These are phyloP conservation scores for Serinus canaria DNA, from an alignment of 2,113 vertebrate genomes.

Conservation along the genomic window DNA sequence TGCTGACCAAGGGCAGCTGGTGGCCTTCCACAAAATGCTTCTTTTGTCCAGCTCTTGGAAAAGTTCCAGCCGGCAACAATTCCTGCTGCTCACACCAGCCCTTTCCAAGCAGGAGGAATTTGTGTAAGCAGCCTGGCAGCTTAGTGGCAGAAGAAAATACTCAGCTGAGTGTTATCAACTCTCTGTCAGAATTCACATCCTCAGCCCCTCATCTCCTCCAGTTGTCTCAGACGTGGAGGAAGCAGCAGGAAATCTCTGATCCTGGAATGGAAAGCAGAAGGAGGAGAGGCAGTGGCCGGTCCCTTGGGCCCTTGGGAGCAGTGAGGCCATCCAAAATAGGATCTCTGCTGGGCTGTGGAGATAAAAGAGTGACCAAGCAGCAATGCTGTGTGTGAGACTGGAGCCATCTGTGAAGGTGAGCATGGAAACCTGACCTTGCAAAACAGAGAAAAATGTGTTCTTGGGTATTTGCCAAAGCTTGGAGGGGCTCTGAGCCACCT, in stretches of 20 bases:
- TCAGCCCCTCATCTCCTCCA: not conserved
- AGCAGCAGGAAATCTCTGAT: not conserved
- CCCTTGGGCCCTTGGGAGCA: not conserved
- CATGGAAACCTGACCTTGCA: not conserved
- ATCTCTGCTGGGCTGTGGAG: not conserved
- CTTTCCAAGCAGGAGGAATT: not conserved
- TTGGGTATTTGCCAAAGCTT: not conserved
- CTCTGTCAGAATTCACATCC: not conserved
- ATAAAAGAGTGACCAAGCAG: not conserved
- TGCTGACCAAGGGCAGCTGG: not conserved
- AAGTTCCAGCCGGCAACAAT: not conserved
- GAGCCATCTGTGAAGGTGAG: fast-evolving
- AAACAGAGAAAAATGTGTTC: not conserved
- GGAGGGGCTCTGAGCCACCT: not conserved
- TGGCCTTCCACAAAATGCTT: not conserved
- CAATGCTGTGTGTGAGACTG: fast-evolving
- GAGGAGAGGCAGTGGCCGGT: fast-evolving
- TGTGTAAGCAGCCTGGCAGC: not conserved
- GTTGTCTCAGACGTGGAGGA: not conserved
- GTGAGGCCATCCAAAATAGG: not conserved
- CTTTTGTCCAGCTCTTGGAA: not conserved
- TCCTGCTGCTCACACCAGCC: not conserved
- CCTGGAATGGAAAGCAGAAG: not conserved
- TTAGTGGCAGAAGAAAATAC: not conserved
- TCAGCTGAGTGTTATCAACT: not conserved